Evolutionary conservation across 1,140 invertebrate species (phyloP).

Genomic region (Cecropterus lyciades): DNA sequence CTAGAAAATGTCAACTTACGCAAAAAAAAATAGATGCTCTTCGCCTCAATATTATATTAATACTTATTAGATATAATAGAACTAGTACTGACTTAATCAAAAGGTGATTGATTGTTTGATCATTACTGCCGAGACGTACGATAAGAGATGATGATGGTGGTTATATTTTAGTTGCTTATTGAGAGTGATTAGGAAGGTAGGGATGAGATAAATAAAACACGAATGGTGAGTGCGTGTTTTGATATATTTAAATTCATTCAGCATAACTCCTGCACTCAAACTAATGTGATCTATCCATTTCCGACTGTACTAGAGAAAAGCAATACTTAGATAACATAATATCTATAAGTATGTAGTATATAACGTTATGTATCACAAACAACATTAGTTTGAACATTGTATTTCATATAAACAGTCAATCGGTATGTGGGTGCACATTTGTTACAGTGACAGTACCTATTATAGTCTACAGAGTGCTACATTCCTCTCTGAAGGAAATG

Average conservation of each 20-base stretch:
- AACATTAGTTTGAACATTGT: constrained; percentile 44
- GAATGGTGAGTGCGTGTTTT: constrained; percentile 47
- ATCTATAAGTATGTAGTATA: constrained; percentile 47
- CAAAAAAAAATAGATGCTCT: too few species aligned
- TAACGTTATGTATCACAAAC: constrained; percentile 50
- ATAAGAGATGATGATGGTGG: too few species aligned
- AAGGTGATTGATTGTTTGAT: too few species aligned
- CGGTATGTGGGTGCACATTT: constrained; percentile 56
- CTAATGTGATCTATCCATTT: constrained; percentile 53
- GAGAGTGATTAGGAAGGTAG: too few species aligned
- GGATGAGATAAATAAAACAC: constrained; percentile 35
- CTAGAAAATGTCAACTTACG: too few species aligned
- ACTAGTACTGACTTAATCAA: too few species aligned
- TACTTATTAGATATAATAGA: too few species aligned
- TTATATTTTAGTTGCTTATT: too few species aligned
- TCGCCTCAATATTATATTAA: too few species aligned
- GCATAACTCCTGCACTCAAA: constrained; percentile 57
- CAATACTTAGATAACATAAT: constrained; percentile 57
- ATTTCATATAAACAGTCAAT: constrained; percentile 45
- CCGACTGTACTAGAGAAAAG: constrained; percentile 64
- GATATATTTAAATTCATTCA: constrained; percentile 57
- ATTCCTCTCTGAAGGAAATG: constrained; percentile 49
- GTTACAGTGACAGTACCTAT: constrained; percentile 50
- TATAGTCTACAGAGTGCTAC: constrained; percentile 68
- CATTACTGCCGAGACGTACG: too few species aligned